phyloP scores from a whole-genome alignment of 2,113 vertebrate genomes.

The Uropsilus gracilis region DNA sequence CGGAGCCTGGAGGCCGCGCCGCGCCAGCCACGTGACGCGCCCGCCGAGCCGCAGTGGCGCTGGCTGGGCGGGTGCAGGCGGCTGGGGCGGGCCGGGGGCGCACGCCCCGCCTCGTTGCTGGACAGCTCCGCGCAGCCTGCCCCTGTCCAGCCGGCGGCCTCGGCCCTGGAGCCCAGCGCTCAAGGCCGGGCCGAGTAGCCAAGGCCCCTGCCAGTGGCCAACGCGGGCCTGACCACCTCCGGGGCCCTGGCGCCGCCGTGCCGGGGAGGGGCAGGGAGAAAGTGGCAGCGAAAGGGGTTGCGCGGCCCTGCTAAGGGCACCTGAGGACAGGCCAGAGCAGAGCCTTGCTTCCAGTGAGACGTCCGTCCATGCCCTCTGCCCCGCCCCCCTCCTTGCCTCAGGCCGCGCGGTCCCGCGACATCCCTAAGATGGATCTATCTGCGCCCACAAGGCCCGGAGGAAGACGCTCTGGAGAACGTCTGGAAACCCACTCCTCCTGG shows the following conservation, averaged over 20 bases:
- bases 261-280: neutral
- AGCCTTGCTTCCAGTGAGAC: neutral
- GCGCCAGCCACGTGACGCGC: constrained; percentile 75
- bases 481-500: neutral
- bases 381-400: neutral
- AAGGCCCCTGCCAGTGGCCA: accelerated
- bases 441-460: neutral
- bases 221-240: neutral
- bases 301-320: neutral
- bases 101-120: constrained; percentile 70
- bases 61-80: constrained; percentile 47
- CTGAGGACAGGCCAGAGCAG: neutral
- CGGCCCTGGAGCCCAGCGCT: neutral
- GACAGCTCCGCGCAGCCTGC: constrained; percentile 65
- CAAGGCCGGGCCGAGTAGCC: neutral
- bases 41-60: constrained; percentile 78
- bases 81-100: constrained; percentile 63
- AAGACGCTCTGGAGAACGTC: neutral
- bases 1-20: constrained; percentile 59
- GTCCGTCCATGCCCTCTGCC: neutral
- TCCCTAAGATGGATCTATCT: neutral
- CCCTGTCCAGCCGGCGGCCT: accelerated
- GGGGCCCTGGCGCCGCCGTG: neutral
- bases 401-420: neutral
- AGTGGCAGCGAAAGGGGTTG: neutral